A percentile compares a stretch with the other conserved stretches of the same genome.
Conservation (phyloP, 2,888 invertebrate genomes). For the Chironomus tentans region DNA sequence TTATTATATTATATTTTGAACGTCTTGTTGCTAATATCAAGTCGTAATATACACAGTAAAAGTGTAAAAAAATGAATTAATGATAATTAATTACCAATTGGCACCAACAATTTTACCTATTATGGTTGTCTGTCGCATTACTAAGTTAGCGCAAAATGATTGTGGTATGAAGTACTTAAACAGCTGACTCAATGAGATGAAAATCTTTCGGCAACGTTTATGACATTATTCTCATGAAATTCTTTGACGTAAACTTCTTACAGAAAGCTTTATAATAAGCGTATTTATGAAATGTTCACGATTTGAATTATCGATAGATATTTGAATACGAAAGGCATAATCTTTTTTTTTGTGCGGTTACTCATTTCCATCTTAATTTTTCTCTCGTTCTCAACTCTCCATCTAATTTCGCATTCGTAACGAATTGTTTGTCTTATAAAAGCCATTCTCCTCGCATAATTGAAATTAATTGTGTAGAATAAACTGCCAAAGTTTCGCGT, state of each 20-base stretch:
- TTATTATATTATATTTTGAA: not conserved
- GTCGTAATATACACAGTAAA: not conserved
- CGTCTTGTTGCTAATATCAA: not conserved
- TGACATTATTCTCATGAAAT: too few relatives aligned
- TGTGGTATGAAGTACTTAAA: too few relatives aligned
- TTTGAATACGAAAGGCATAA: not conserved
- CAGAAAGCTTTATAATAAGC: too few relatives aligned
- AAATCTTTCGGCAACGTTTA: too few relatives aligned
- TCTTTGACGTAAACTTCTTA: too few relatives aligned
- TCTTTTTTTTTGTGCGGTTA: not conserved
- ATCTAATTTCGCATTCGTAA: not conserved
- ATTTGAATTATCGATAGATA: too few relatives aligned
- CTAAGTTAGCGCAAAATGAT: not conserved
- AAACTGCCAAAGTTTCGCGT: not conserved
- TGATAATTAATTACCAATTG: not conserved
- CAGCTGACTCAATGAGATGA: too few relatives aligned
- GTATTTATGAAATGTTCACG: too few relatives aligned
- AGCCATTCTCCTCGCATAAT: not conserved
- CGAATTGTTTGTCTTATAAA: not conserved
- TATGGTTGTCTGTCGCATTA: not conserved
- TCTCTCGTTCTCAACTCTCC: not conserved
- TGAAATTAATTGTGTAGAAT: conserved; percentile 4
- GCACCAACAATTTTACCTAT: conserved; percentile 1
- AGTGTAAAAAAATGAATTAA: conserved; percentile 3
- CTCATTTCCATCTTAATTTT: not conserved